Percentiles rank a stretch among this genome's conserved stretches.
Evolutionary conservation across 2,113 vertebrate genomes (phyloP).

Genomic region (Eudyptes chrysolophus): DNA sequence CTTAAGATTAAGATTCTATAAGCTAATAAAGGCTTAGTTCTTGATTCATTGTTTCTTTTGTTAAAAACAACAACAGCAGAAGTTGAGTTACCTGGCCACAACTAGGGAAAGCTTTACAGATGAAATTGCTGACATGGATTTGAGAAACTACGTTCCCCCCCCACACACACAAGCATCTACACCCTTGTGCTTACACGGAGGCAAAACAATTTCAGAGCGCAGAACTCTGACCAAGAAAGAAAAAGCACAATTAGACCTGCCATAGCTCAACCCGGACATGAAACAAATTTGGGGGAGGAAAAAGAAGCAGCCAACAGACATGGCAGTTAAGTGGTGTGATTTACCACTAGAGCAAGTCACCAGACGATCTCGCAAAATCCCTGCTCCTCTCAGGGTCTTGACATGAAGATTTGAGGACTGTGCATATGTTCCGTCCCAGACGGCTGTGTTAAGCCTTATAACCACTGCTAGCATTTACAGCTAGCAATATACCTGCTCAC

Average conservation of each 20-base stretch:
- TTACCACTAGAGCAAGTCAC: not conserved
- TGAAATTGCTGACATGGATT: not conserved
- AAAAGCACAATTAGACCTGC: not conserved
- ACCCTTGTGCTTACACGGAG: not conserved
- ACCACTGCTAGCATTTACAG: not conserved
- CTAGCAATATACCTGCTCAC: not conserved
- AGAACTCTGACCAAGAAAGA: not conserved
- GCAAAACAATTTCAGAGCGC: not conserved
- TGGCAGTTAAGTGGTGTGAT: not conserved
- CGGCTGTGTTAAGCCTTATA: not conserved
- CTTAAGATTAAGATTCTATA: not conserved
- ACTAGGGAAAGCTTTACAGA: not conserved
- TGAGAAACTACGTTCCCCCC: accelerated
- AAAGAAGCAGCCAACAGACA: not conserved
- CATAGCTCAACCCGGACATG: accelerated
- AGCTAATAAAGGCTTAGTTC: not conserved
- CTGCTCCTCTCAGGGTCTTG: not conserved
- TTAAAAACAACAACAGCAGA: not conserved
- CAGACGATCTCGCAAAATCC: not conserved
- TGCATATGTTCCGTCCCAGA: slow-evolving; percentile 1
- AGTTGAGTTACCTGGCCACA: not conserved
- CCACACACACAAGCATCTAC: too few species aligned
- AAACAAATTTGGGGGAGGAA: not conserved
- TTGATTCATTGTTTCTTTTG: not conserved
- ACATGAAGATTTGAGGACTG: not conserved